Evolutionary conservation across 2,888 invertebrate genomes (phyloP).

Genomic region (Tiliacea citrago): DNA sequence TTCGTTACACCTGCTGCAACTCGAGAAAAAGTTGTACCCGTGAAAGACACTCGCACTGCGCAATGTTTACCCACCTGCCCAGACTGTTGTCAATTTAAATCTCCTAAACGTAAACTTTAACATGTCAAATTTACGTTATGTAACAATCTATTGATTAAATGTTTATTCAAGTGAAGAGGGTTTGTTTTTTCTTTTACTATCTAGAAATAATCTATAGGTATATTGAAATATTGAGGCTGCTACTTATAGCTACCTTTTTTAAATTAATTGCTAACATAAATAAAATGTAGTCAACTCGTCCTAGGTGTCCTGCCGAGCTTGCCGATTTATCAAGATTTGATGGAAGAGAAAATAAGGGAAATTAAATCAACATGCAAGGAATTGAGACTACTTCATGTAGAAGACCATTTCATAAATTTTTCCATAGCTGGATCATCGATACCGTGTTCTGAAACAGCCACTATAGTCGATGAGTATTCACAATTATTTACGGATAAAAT

Average conservation of each 20-base stretch:
- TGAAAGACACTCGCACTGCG: conserved; percentile 81
- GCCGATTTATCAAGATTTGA: conserved; percentile 78
- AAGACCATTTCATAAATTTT: conserved; percentile 52
- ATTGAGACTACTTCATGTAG: conserved; percentile 53
- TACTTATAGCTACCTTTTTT: conserved; percentile 36
- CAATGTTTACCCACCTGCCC: conserved; percentile 79
- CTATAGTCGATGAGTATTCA: conserved; percentile 60
- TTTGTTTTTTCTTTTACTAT: conserved; percentile 47
- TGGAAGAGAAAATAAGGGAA: conserved; percentile 72
- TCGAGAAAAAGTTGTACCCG: conserved; percentile 76
- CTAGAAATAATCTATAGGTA: conserved; percentile 23
- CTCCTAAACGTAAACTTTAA: conserved; percentile 58
- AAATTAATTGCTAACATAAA: conserved; percentile 62
- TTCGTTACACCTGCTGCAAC: conserved; percentile 82
- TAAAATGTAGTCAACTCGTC: conserved; percentile 79
- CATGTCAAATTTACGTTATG: conserved; percentile 32
- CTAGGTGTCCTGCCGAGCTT: conserved; percentile 82
- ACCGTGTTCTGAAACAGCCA: conserved; percentile 50
- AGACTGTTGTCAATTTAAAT: conserved; percentile 70
- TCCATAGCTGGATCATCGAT: conserved; percentile 47
- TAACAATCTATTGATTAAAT: conserved; percentile 59
- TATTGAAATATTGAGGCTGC: conserved; percentile 43
- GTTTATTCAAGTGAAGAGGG: conserved; percentile 39
- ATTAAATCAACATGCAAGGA: conserved; percentile 61
- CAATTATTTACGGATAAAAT: conserved; percentile 55